Base-by-base conservation (phyloP, 2,888 invertebrate species). In the Hypolimnas misippus region DNA sequence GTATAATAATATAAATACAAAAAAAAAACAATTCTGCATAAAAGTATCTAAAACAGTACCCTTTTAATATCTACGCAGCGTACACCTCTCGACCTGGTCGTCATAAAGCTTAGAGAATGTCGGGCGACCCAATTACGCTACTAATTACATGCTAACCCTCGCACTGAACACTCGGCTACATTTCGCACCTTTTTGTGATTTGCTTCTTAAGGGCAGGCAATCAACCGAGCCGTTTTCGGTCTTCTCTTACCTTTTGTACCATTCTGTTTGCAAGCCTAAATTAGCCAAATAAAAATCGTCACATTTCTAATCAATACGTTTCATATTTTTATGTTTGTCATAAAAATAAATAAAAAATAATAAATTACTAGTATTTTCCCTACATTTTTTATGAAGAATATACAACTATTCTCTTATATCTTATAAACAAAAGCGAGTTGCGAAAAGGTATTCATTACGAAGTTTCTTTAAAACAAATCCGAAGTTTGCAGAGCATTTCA, bases 91-190 rank as follows among this genome's bases (percentile, higher is more conserved):
- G 54, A 55, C 58, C 46, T 64, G 71, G 71, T 75, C 74, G 75
- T 81, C 76, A 73, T 77, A 76, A 75, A 74, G 73, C 73, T 70
- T 66, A 70, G 70, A 70, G 74, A 73, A 75, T 73, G 75, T 76
- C 76, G 71, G 73, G 68, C 74, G 76, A 75, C 77, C 79, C 76
- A 80, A 82, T 80, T 77, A 76, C 75, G 63, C 68, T 72, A 72
- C 76, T 82, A 83, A 84, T 81, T 82, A 80, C 75, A 66, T 65
- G 68, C 72, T 70, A 74, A 67, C 73, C 53, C 53, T 53, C 59
- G 52, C 59, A 54, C 50, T 67, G 65, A 56, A 63, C 57, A 61
- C 49, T 57, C 57, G 12, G 40, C 25, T 40, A 58, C 65, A 65
- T 53, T 62, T 52, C 50, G 29, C 49, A 60, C 44, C 54, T 63